Base-by-base conservation (phyloP, 2,797 vertebrate species). In the Xenentodon cancila region DNA sequence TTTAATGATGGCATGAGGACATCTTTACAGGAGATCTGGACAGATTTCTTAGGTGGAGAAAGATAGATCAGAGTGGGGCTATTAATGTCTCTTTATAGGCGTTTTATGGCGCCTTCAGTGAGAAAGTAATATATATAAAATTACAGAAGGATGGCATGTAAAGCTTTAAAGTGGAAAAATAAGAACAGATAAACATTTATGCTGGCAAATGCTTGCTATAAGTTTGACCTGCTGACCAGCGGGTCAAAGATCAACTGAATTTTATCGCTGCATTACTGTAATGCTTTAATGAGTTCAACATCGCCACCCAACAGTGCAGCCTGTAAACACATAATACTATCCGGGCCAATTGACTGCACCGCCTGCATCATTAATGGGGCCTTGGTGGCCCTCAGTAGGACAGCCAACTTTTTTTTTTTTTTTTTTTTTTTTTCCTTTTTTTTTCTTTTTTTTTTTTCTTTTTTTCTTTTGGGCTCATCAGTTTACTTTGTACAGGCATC, bases 371-470 rank as follows among this genome's bases (percentile, higher is more conserved):
- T 71, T 75, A 79, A 82, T 62, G 64, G 69, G 68, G 75, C 75
- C 63, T 61, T 72, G 16, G 22, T 27, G 52, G 77, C 64, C 64
- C 54, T 79, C 62, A 77, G 82, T 64, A 58, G 55, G 40, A 16
- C 73, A 76, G 90, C 92, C 91, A 90, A 81, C 62, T 91, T 91
- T n/a, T n/a, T n/a, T n/a, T n/a, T n/a, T n/a, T n/a, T n/a, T n/a
- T n/a, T n/a, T n/a, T n/a, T n/a, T n/a, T n/a, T n/a, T n/a, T n/a
- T n/a, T n/a, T n/a, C n/a, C n/a, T n/a, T n/a, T n/a, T n/a, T n/a
- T n/a, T n/a, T n/a, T n/a, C n/a, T n/a, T n/a, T n/a, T n/a, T n/a
- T n/a, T n/a, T n/a, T n/a, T n/a, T n/a, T n/a, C n/a, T n/a, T n/a
- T n/a, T n/a, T n/a, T n/a, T n/a, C n/a, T n/a, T n/a, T n/a, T n/a